Conservation (phyloP, 2,888 invertebrate genomes). For the Coleophora deauratella region DNA sequence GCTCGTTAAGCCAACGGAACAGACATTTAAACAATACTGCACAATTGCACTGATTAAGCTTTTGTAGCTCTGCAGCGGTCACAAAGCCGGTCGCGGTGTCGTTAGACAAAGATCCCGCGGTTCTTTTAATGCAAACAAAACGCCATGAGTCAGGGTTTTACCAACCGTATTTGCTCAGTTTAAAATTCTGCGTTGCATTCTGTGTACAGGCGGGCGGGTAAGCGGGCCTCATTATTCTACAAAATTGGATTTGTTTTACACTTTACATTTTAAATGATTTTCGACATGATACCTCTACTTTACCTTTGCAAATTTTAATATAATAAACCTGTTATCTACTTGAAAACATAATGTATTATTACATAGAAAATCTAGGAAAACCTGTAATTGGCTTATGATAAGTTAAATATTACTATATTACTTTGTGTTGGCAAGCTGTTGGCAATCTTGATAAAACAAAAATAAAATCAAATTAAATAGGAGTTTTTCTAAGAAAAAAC, state of each 20-base stretch:
- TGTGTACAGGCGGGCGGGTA: conserved; percentile 31
- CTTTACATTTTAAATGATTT: conserved; percentile 28
- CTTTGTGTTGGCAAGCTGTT: no score
- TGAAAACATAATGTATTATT: no score
- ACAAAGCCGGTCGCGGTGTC: conserved; percentile 7
- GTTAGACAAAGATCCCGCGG: conserved; percentile 11
- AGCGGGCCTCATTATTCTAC: conserved; percentile 37
- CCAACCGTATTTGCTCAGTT: conserved; percentile 31
- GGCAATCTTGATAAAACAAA: no score
- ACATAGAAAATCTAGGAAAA: no score
- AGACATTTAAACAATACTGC: conserved; percentile 3
- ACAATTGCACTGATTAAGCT: conserved; percentile 6
- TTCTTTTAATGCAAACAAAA: conserved; percentile 12
- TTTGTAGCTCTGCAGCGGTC: conserved; percentile 4
- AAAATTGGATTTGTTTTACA: conserved; percentile 36
- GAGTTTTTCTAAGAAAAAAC: no score
- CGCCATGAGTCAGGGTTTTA: conserved; percentile 14
- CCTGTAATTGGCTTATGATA: no score
- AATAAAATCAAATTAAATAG: no score
- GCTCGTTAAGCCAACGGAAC: neutral
- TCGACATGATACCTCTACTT: conserved; percentile 22
- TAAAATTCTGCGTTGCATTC: conserved; percentile 34
- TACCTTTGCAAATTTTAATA: conserved; percentile 4
- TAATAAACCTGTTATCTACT: no score
- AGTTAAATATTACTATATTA: no score